Base-by-base conservation (phyloP, 2,888 invertebrate genomes). In the Xestobium rufovillosum region DNA sequence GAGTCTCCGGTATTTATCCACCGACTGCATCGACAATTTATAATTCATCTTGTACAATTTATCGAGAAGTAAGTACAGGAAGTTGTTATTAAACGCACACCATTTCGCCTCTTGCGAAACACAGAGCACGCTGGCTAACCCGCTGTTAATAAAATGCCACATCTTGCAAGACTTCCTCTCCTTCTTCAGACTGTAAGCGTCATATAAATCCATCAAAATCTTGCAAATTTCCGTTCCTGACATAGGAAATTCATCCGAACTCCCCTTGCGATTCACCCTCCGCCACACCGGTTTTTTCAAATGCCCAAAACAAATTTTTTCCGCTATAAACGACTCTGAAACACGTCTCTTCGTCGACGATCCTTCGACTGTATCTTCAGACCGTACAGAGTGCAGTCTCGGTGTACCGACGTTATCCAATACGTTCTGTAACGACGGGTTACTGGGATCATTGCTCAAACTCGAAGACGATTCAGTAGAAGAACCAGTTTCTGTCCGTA, bases 21-120 rank as follows among this genome's bases (percentile, higher is more conserved):
- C 62, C 0, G 69, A 68, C 44, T 72, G 69, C 11, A 71, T 49
- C 48, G 69, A 70, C 9, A 73, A 52, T 46, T 64, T 65, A 3
- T 67, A 56, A 29, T 70, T 65, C 10, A 65, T 49, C 39, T 70
- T 67, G 43, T 66, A 67, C n/a, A 72, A 45, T 39, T 67, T 62
- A 42, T 67, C 54, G 8, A 71, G 39, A 10, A 61, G 49, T 2
- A 56, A 61, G 32, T 56, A 53, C 2, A 67, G 49, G 3, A 72
- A 53, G 26, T 67, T 65, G 38, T 64, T 59, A 13, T 53, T 45
- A 1, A 70, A 44, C 0, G 70, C 71, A 31, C 53, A 54, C 40
- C 50, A 60, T 48, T 73, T 72, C 0, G 72, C 71, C 44, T 66
- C 63, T 4, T 45, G 44, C 0, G 72, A 72, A 11, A 70, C 53